Evolutionary conservation across 2,888 invertebrate genomes (phyloP).

Genomic region (Standfussiana lucernea): DNA sequence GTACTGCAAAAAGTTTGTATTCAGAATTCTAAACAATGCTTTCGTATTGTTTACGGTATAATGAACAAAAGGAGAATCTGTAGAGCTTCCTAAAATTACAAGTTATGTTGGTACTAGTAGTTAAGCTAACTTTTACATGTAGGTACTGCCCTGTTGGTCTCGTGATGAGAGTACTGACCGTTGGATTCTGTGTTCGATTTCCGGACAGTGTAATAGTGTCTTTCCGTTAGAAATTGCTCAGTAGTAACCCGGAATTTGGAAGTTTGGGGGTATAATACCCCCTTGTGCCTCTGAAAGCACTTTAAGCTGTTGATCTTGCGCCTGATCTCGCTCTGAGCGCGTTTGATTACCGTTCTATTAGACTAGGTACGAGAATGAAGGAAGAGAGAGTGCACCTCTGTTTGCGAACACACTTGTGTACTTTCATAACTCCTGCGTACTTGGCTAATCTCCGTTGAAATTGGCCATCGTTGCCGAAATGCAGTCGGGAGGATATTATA

Average conservation of each 20-base stretch:
- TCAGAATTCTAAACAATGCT: conserved; percentile 57
- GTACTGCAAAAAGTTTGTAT: conserved; percentile 55
- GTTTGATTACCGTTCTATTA: not conserved
- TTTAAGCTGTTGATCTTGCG: not conserved
- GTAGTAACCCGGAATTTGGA: not conserved
- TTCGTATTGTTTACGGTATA: conserved; percentile 43
- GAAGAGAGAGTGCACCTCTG: not conserved
- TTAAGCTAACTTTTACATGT: not conserved
- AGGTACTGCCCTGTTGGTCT: not conserved
- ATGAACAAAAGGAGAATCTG: conserved; percentile 43
- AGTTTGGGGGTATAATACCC: not conserved
- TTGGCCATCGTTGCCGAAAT: not conserved
- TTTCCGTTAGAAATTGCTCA: not conserved
- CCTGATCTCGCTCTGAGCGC: not conserved
- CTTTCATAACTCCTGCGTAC: not conserved
- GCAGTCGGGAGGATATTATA: too few species aligned
- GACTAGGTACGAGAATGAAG: not conserved
- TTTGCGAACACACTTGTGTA: not conserved
- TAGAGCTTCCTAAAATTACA: conserved; percentile 47
- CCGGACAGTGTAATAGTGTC: not conserved
- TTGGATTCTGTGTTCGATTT: not conserved
- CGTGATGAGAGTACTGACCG: not conserved
- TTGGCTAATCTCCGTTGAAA: not conserved
- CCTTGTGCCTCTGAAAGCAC: not conserved
- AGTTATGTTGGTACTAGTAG: conserved; percentile 28